A percentile compares a stretch with the other conserved stretches of the same genome.
These are phyloP conservation scores for Allacma fusca DNA, from an alignment of 2,888 invertebrate species.

Conservation along the genomic window DNA sequence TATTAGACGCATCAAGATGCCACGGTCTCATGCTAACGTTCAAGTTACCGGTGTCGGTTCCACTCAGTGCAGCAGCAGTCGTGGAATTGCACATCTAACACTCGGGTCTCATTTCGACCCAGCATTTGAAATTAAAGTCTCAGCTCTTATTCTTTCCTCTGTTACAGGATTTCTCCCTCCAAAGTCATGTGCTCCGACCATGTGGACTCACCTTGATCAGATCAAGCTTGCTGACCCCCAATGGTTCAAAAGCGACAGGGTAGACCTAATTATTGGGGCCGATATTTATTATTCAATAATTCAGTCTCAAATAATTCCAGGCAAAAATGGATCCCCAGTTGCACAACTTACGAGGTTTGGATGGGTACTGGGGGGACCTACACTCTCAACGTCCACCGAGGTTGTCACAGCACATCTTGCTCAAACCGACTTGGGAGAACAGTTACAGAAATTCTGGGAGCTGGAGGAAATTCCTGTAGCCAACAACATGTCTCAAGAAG, in stretches of 20 bases:
- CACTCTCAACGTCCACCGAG: too few relatives aligned
- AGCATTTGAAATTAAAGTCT: background rate
- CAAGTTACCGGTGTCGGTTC: conserved; percentile 18
- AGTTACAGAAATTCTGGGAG: background rate
- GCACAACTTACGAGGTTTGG: conserved; percentile 31
- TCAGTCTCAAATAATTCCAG: background rate
- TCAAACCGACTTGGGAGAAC: background rate
- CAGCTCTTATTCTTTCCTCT: conserved; percentile 25
- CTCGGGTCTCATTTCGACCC: background rate
- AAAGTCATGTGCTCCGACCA: background rate
- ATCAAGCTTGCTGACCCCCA: conserved; percentile 45
- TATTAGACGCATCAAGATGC: background rate
- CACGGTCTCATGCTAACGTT: background rate
- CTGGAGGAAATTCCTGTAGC: background rate
- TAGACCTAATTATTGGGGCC: conserved; percentile 47
- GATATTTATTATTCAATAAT: conserved; percentile 30
- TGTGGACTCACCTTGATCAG: conserved; percentile 36
- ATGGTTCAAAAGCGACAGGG: conserved; percentile 3
- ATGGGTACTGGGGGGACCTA: conserved; percentile 34
- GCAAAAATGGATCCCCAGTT: background rate
- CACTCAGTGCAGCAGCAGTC: background rate
- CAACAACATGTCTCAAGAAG: conserved; percentile 44
- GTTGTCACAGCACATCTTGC: too few relatives aligned
- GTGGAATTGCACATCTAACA: background rate
- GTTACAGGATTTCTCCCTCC: conserved; percentile 35